phyloP scores from a whole-genome alignment of 37 sponge, comb jelly and placozoan genomes.

The Halichondria panicea region DNA sequence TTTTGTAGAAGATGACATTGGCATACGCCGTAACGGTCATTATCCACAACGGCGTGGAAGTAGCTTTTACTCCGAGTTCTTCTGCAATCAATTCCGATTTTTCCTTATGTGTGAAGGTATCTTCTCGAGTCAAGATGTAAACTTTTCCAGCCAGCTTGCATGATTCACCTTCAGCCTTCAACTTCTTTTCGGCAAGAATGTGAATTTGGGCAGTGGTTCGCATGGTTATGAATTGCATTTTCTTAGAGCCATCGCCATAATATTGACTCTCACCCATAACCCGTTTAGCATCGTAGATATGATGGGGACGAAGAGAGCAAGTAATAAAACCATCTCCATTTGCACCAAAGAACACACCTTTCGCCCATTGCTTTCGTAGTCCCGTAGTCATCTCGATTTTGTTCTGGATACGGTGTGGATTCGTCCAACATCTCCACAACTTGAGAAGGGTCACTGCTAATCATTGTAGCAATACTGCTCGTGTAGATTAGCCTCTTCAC shows the following conservation, averaged over 20 bases:
- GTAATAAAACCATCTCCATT: conserved; percentile 37
- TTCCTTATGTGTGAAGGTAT: not conserved
- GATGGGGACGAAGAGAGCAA: conserved; percentile 42
- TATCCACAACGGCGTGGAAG: conserved; percentile 6
- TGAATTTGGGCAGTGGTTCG: conserved; percentile 33
- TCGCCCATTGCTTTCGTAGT: conserved; percentile 38
- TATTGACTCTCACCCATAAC: not conserved
- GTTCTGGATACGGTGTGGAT: conserved; percentile 21
- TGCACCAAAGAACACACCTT: conserved; percentile 22
- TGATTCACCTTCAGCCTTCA: not conserved
- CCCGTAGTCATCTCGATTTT: conserved; percentile 13
- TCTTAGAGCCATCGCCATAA: conserved; percentile 1
- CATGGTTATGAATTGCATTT: conserved; percentile 1
- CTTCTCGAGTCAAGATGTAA: conserved; percentile 14
- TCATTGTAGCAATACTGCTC: conserved; percentile 11
- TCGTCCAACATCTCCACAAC: conserved; percentile 21
- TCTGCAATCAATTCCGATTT: not conserved
- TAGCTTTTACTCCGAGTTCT: not conserved
- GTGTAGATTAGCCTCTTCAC: conserved; percentile 66
- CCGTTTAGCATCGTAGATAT: not conserved
- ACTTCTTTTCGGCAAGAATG: conserved; percentile 54
- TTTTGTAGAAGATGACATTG: conserved; percentile 7
- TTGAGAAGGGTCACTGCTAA: conserved; percentile 21
- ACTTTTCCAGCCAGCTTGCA: conserved; percentile 39
- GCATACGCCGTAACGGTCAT: conserved; percentile 17